Conservation (phyloP, 2,113 vertebrate genomes). For the Ursus arctos region DNA sequence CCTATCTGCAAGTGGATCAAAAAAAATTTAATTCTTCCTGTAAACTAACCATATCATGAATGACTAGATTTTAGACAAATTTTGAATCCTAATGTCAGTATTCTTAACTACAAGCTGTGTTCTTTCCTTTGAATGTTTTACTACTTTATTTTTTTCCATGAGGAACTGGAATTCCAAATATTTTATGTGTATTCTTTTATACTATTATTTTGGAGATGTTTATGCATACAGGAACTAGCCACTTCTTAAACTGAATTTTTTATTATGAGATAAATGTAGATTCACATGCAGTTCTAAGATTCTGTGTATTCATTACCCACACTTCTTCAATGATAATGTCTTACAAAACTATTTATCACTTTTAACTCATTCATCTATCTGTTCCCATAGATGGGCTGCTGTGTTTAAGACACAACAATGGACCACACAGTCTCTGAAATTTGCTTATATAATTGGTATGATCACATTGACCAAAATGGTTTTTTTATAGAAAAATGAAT, state of each 20-base stretch:
- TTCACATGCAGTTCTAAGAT: background rate
- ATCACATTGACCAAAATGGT: background rate
- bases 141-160: background rate
- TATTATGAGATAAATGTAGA: background rate
- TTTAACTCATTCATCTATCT: background rate
- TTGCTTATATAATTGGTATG: background rate
- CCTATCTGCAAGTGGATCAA: background rate
- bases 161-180: background rate
- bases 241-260: background rate
- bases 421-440: background rate
- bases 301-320: background rate
- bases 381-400: background rate
- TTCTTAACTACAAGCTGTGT: background rate
- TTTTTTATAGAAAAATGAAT: background rate
- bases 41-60: background rate
- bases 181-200: background rate
- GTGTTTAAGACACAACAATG: background rate
- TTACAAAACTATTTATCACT: background rate
- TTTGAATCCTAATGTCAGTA: background rate
- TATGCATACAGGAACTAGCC: background rate
- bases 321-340: background rate
- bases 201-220: conserved; percentile 17
- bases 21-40: background rate
- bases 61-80: background rate
- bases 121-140: background rate